These are phyloP conservation scores for Lanistes nyassanus DNA, from an alignment of 1,140 invertebrate species.

Conservation along the genomic window DNA sequence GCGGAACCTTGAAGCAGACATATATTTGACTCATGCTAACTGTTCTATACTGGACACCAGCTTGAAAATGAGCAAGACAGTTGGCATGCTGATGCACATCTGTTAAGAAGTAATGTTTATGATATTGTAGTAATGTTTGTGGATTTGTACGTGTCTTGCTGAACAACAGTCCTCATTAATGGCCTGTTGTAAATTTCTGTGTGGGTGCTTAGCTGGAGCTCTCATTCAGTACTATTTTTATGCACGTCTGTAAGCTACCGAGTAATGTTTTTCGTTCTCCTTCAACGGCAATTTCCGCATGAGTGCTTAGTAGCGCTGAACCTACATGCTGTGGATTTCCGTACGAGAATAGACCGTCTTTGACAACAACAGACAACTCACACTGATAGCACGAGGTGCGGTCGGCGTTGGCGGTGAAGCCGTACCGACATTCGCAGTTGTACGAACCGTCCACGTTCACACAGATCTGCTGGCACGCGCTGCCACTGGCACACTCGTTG, in stretches of 20 bases:
- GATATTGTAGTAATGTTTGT: background rate
- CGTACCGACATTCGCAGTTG: conserved; percentile 15
- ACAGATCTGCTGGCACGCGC: conserved; percentile 22
- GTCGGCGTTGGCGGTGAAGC: conserved; percentile 9
- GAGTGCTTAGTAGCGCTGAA: too few relatives aligned
- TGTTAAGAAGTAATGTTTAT: background rate
- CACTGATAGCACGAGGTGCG: background rate
- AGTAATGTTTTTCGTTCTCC: too few relatives aligned
- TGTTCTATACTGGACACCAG: too few relatives aligned
- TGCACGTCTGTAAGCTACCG: too few relatives aligned
- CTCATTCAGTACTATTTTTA: too few relatives aligned
- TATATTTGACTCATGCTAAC: too few relatives aligned
- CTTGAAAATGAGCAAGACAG: background rate
- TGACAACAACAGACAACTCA: too few relatives aligned
- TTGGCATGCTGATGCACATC: too few relatives aligned
- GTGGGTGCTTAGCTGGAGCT: background rate
- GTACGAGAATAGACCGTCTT: too few relatives aligned
- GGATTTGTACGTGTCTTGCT: background rate
- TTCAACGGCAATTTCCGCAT: too few relatives aligned
- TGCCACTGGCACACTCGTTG: conserved; percentile 1
- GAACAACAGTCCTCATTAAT: background rate
- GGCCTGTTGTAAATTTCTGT: background rate
- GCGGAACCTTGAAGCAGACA: too few relatives aligned
- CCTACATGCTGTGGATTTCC: too few relatives aligned
- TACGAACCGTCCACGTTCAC: conserved; percentile 12